These are phyloP conservation scores for Thecocarcelia acutangulata DNA, from an alignment of 2,888 invertebrate genomes.

Conservation along the genomic window DNA sequence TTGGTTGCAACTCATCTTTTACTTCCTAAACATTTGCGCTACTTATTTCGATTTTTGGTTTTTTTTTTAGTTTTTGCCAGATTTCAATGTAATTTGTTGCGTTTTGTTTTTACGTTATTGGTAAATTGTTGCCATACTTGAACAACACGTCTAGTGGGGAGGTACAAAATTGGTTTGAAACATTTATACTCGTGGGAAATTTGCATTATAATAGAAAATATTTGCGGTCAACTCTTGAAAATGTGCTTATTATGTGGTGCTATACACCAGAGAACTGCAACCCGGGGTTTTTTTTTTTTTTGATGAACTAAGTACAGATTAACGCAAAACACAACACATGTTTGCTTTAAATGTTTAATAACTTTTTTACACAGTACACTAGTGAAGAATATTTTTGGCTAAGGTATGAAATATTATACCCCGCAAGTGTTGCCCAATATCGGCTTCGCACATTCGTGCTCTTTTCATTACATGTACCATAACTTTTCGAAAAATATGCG, in stretches of 20 bases:
- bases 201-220: conserved; percentile 63
- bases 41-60: background rate
- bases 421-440: too few relatives aligned
- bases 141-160: conserved; percentile 16
- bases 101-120: conserved; percentile 11
- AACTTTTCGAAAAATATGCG: too few relatives aligned
- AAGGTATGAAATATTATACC: too few relatives aligned
- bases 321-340: too few relatives aligned
- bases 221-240: conserved; percentile 61
- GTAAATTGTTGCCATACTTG: conserved; percentile 4
- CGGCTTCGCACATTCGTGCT: too few relatives aligned
- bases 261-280: too few relatives aligned
- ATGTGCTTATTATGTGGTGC: conserved; percentile 10
- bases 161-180: conserved; percentile 1
- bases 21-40: background rate
- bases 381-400: too few relatives aligned
- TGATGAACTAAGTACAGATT: too few relatives aligned
- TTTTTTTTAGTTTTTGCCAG: background rate
- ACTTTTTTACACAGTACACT: too few relatives aligned
- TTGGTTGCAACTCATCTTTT: conserved; percentile 55
- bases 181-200: conserved; percentile 29
- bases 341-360: too few relatives aligned
- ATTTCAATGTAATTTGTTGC: conserved; percentile 13
- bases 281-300: too few relatives aligned
- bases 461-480: too few relatives aligned